phyloP scores from a whole-genome alignment of 2,888 invertebrate genomes.

The Xestoiulus laeticollis region DNA sequence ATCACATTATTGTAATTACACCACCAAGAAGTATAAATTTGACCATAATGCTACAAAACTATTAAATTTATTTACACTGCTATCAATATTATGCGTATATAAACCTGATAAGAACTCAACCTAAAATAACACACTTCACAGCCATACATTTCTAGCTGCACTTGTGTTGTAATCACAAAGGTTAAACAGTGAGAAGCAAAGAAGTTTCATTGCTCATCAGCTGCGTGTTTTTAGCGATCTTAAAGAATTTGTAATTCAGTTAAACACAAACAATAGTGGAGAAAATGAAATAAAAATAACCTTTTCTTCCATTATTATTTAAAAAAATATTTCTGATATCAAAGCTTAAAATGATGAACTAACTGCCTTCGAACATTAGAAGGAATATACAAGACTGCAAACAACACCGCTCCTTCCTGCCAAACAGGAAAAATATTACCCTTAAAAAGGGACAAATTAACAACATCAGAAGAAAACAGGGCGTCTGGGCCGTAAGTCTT shows the following conservation, averaged over 20 bases:
- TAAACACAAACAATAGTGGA: conserved; percentile 27
- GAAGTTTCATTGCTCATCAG: not conserved
- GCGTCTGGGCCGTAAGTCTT: not conserved
- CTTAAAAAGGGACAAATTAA: not conserved
- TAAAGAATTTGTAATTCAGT: not conserved
- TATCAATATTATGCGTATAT: conserved; percentile 35
- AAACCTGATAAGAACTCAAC: conserved; percentile 3
- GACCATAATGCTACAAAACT: conserved; percentile 36
- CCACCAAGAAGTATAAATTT: not conserved
- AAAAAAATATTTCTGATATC: conserved; percentile 18
- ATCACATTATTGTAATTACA: not conserved
- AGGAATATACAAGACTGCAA: conserved; percentile 3
- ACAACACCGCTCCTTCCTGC: not conserved
- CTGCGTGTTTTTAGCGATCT: conserved; percentile 11
- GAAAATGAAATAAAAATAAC: not conserved
- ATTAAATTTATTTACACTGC: conserved; percentile 46
- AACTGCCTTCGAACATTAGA: not conserved
- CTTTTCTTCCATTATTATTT: conserved; percentile 27
- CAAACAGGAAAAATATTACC: not conserved
- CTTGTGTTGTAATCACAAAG: conserved; percentile 4
- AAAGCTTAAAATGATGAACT: conserved; percentile 34
- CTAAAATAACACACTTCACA: conserved; percentile 31
- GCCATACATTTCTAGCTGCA: conserved; percentile 42
- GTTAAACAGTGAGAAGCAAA: not conserved
- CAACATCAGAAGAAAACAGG: not conserved